Conservation (phyloP, 2,113 vertebrate species). For the Pseudorectes ferrugineus region DNA sequence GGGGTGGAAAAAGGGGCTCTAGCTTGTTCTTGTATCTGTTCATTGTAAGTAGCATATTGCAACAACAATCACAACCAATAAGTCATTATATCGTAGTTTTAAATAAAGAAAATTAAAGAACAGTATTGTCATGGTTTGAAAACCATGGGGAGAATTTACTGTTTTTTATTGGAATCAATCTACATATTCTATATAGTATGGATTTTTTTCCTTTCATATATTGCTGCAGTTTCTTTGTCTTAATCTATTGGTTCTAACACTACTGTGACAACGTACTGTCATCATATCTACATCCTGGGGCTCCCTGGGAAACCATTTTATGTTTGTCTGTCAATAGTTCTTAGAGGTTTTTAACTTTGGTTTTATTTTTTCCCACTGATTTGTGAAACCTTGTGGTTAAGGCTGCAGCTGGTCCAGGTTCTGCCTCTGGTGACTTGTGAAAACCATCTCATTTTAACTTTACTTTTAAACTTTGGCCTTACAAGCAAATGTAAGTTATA, state of each 20-base stretch:
- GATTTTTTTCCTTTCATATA: conserved; percentile 65
- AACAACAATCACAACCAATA: conserved; percentile 74
- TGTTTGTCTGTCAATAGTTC: conserved; percentile 54
- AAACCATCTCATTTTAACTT: conserved; percentile 76
- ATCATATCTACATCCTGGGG: conserved; percentile 55
- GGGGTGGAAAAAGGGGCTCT: conserved; percentile 56
- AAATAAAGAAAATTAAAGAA: conserved; percentile 63
- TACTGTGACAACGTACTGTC: conserved; percentile 71
- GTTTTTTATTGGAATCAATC: conserved; percentile 59
- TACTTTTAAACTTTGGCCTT: conserved; percentile 79
- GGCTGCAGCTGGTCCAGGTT: conserved; percentile 64
- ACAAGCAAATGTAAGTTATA: conserved; percentile 85
- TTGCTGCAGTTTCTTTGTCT: conserved; percentile 71
- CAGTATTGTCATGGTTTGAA: conserved; percentile 75
- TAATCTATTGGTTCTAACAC: conserved; percentile 71
- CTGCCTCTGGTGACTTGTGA: conserved; percentile 63
- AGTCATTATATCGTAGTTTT: conserved; percentile 69
- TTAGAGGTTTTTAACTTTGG: conserved; percentile 20
- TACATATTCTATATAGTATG: conserved; percentile 62
- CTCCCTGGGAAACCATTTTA: conserved; percentile 49
- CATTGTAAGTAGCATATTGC: conserved; percentile 76
- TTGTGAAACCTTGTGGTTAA: conserved; percentile 57
- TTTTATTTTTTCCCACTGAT: background rate
- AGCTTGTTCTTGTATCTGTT: conserved; percentile 63
- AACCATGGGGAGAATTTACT: conserved; percentile 62